Evolutionary conservation across 2,113 vertebrate species (phyloP).

Genomic region (Arenaria interpres): DNA sequence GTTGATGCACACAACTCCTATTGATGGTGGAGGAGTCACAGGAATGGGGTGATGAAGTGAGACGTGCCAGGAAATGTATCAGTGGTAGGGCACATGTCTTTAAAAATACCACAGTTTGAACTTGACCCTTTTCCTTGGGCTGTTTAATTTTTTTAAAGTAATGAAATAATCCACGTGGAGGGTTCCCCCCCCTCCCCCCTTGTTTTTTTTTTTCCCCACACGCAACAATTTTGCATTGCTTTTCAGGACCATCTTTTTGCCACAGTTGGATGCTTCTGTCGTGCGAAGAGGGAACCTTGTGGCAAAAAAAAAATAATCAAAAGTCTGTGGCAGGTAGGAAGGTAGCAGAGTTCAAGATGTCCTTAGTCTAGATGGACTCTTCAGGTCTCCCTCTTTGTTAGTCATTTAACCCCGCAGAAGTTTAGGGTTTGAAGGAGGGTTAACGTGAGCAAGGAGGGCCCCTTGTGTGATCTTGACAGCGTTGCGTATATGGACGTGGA

Average conservation of each 20-base stretch:
- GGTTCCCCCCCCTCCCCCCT: no score
- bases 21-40: background rate
- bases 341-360: background rate
- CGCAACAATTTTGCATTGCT: fast-evolving
- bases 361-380: background rate
- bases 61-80: background rate
- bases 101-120: background rate
- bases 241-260: background rate
- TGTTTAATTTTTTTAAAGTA: background rate
- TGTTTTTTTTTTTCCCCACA: no score
- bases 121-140: background rate
- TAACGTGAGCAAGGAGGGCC: background rate
- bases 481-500: background rate
- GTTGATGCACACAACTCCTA: background rate
- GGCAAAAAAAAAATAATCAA: background rate
- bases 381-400: background rate
- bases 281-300: background rate
- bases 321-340: background rate
- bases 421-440: background rate
- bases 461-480: background rate
- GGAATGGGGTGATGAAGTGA: background rate
- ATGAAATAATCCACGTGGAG: background rate
- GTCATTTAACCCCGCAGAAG: background rate
- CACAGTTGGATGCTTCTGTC: background rate
- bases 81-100: background rate